A percentile compares a stretch with the other conserved stretches of the same genome.
Evolutionary conservation across 2,888 invertebrate genomes (phyloP).

Genomic region (Drosophila yooni): DNA sequence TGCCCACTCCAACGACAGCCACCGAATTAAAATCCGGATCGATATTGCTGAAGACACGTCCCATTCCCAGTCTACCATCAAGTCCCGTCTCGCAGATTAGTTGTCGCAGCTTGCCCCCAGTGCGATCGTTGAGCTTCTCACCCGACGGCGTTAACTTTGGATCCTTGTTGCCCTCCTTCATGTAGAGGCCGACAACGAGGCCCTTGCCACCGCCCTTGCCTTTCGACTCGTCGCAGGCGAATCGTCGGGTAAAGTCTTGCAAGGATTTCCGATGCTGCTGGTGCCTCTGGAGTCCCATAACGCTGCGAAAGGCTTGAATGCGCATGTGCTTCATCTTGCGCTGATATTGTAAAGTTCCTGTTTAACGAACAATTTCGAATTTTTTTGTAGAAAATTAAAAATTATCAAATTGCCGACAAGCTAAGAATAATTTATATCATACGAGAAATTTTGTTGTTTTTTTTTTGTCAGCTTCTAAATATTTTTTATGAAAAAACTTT

Average conservation of each 20-base stretch:
- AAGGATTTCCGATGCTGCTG: neutral
- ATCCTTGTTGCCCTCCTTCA: slow-evolving; percentile 84
- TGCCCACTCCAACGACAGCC: slow-evolving; percentile 89
- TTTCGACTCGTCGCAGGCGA: slow-evolving; percentile 21
- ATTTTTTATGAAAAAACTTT: slow-evolving; percentile 15
- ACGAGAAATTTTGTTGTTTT: slow-evolving; percentile 20
- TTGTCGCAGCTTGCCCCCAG: slow-evolving; percentile 85
- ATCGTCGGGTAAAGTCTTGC: slow-evolving; percentile 13
- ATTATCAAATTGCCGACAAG: neutral
- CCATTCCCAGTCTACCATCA: slow-evolving; percentile 77
- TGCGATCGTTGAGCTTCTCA: slow-evolving; percentile 85
- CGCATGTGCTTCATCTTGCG: slow-evolving; percentile 44
- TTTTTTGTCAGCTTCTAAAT: slow-evolving; percentile 1
- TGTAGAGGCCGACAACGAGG: slow-evolving; percentile 86
- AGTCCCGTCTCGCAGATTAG: slow-evolving; percentile 84
- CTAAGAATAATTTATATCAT: slow-evolving; percentile 1
- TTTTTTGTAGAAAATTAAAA: neutral
- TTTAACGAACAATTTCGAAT: slow-evolving; percentile 35
- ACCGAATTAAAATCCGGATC: slow-evolving; percentile 87
- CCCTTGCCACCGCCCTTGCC: slow-evolving; percentile 34
- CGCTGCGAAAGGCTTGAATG: neutral
- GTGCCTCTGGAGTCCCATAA: slow-evolving; percentile 9
- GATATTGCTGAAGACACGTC: slow-evolving; percentile 87
- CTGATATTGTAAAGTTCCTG: neutral
- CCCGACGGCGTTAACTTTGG: slow-evolving; percentile 85